Evolutionary conservation across 2,888 invertebrate genomes (phyloP), one percentile per base, ranked within the genome.

Genomic region (Endotricha flammealis): DNA sequence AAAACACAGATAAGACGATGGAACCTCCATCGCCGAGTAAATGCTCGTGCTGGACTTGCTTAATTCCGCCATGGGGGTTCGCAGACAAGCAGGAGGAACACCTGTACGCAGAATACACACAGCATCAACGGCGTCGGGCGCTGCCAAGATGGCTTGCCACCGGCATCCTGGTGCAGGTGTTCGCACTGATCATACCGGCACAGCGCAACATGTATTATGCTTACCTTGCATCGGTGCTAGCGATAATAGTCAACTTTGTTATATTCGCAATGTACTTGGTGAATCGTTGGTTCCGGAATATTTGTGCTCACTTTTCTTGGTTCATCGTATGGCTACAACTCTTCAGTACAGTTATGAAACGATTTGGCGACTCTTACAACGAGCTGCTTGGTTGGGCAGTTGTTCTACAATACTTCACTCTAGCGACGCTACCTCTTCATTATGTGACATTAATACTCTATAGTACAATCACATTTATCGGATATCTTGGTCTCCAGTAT

Each of bases 301-400:
- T 88, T 2, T 77, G 92, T 33, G 91, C 92, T 29, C 92, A 92
- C 57, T 57, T 92, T 31, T 88, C 90, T 20, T 93, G 92, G 91
- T 81, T 90, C 41, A 71, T 90, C 14, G 88, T 91, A 20, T 86
- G 86, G 83, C 42, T 46, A 9, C 79, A 83, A 48, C 57, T 85
- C 6, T 49, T 83, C 25, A 45, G 71, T 33, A 71, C 72, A 52
- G 70, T 67, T 4, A 88, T 90, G 12, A 86, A 92, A 29, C 69
- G 85, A 3, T 60, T 69, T 13, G 85, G 81, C 28, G 83, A 85
- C 53, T 74, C 83, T 6, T 82, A 79, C 55, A 83, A 85, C 51
- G 92, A 93, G 67, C 88, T 91, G 42, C 87, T 94, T 2, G 93
- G 93, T 31, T 94, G 94, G 94, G 90, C 92, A 9, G 81, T 93